These are phyloP conservation scores for Adelosebastes latens DNA, from an alignment of 2,797 vertebrate species.

Conservation along the genomic window DNA sequence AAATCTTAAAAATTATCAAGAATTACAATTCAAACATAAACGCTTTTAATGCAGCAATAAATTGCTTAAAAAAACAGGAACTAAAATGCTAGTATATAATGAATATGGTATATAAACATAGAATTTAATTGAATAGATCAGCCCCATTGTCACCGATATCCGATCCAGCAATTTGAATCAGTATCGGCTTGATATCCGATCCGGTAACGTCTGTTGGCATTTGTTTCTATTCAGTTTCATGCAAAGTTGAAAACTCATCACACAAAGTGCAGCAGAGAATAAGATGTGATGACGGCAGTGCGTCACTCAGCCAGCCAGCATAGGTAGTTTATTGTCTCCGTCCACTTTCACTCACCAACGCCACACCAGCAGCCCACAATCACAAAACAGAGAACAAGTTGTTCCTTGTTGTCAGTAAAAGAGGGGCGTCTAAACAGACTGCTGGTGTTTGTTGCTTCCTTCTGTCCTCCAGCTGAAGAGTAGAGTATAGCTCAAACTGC, in stretches of 20 bases:
- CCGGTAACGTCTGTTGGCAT: neutral
- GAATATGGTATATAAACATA: too few species aligned
- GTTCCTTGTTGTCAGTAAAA: slow-evolving; percentile 46
- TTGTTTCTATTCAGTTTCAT: neutral
- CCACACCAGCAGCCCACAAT: slow-evolving; percentile 61
- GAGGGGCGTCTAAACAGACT: slow-evolving; percentile 27
- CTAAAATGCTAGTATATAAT: too few species aligned
- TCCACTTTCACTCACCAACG: slow-evolving; percentile 47
- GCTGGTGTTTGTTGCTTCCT: slow-evolving; percentile 35
- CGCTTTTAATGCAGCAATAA: fast-evolving
- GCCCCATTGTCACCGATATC: too few species aligned
- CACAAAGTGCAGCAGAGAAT: slow-evolving; percentile 9
- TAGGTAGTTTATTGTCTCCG: slow-evolving; percentile 60
- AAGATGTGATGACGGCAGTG: slow-evolving; percentile 26
- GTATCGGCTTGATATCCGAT: too few species aligned
- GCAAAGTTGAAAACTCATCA: neutral
- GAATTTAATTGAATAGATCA: too few species aligned
- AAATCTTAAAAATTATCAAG: too few species aligned
- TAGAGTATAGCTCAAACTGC: neutral
- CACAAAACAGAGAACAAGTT: slow-evolving; percentile 65
- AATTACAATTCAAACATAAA: too few species aligned
- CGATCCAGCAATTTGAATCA: too few species aligned
- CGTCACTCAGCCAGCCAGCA: slow-evolving; percentile 40
- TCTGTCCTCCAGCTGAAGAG: slow-evolving; percentile 13
- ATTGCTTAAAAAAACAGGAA: fast-evolving